A percentile compares a stretch with the other conserved stretches of the same genome.
Conservation (phyloP, 2,113 vertebrate species). For the Cyphomyrus plagiostoma region DNA sequence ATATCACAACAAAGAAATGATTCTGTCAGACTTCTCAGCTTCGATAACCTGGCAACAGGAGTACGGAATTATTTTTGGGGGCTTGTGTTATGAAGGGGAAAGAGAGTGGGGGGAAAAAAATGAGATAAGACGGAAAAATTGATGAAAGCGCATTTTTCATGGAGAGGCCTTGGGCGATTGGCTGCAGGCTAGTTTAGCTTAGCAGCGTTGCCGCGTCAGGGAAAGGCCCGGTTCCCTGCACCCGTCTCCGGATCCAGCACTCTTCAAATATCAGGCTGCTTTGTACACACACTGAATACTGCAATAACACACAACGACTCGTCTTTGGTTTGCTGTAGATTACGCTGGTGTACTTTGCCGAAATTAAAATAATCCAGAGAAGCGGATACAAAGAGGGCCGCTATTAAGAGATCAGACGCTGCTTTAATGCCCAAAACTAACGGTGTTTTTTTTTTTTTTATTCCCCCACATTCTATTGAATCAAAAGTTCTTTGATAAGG, state of each 20-base stretch:
- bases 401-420: background rate
- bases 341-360: background rate
- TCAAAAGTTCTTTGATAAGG: background rate
- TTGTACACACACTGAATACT: constrained; percentile 22
- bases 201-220: constrained; percentile 35
- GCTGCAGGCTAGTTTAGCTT: constrained; percentile 60
- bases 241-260: constrained; percentile 31
- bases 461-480: background rate
- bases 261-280: constrained; percentile 40
- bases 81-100: constrained; percentile 37
- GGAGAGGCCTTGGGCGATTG: constrained; percentile 54
- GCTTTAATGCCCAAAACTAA: background rate
- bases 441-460: background rate
- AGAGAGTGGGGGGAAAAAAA: constrained; percentile 32
- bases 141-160: constrained; percentile 68
- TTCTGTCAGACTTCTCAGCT: constrained; percentile 50
- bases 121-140: constrained; percentile 69
- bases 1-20: constrained; percentile 53
- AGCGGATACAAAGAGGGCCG: background rate
- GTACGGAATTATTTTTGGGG: constrained; percentile 56
- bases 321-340: constrained; percentile 16
- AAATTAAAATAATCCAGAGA: background rate
- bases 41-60: constrained; percentile 51
- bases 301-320: constrained; percentile 19
- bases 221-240: constrained; percentile 37